Conservation (phyloP, 2,888 invertebrate genomes). For the Drosophila recens region DNA sequence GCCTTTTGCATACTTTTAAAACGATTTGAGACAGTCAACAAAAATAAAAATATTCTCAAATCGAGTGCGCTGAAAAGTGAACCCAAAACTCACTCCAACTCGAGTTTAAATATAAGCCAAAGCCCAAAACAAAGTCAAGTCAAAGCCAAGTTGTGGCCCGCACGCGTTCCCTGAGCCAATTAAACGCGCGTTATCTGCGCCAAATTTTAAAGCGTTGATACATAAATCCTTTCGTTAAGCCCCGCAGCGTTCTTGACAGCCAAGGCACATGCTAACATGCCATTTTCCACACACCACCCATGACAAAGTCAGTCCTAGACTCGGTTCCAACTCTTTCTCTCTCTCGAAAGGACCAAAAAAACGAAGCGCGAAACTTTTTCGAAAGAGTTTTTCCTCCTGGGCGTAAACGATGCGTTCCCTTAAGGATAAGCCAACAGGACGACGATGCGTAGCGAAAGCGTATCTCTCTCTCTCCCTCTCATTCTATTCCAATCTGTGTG, state of each 20-base stretch:
- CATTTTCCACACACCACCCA: slow-evolving; percentile 67
- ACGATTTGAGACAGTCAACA: slow-evolving; percentile 64
- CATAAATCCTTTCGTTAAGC: slow-evolving; percentile 83
- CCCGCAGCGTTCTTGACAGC: slow-evolving; percentile 80
- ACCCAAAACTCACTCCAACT: slow-evolving; percentile 24
- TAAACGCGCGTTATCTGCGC: slow-evolving; percentile 83
- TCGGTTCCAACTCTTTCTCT: slow-evolving; percentile 1
- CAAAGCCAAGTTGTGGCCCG: slow-evolving; percentile 49
- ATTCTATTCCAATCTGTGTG: background rate
- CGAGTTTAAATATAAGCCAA: slow-evolving; percentile 21
- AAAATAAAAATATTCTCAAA: slow-evolving; percentile 55
- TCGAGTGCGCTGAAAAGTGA: slow-evolving; percentile 57
- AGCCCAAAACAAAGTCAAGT: slow-evolving; percentile 38
- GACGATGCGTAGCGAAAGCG: slow-evolving; percentile 54
- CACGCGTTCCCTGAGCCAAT: slow-evolving; percentile 75
- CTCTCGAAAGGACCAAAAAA: slow-evolving; percentile 21
- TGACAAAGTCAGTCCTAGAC: slow-evolving; percentile 10
- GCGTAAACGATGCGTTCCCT: slow-evolving; percentile 62
- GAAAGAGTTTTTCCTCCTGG: slow-evolving; percentile 71
- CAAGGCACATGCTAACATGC: slow-evolving; percentile 76
- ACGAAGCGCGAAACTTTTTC: slow-evolving; percentile 71
- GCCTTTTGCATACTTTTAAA: slow-evolving; percentile 64
- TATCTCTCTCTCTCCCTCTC: slow-evolving; percentile 12
- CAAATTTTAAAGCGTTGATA: slow-evolving; percentile 84
- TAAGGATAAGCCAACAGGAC: slow-evolving; percentile 68